These are phyloP conservation scores for Caenorhabditis wallacei DNA, from an alignment of 2,888 invertebrate species.

Conservation along the genomic window DNA sequence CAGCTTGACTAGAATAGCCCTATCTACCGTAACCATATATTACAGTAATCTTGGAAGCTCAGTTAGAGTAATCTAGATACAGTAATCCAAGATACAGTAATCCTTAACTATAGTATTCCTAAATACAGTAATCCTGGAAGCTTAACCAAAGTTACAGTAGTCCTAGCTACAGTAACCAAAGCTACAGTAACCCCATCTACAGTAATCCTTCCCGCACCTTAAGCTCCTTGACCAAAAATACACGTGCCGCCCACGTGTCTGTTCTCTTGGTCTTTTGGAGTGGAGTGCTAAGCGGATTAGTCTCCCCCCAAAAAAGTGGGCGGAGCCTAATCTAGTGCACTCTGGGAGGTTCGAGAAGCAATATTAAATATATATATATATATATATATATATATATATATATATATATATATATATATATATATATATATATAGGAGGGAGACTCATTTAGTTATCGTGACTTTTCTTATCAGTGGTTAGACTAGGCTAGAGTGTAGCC, in stretches of 20 bases:
- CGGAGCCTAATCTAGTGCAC: constrained; percentile 16
- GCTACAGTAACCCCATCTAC: not conserved
- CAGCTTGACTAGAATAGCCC: too few species aligned
- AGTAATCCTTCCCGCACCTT: too few species aligned
- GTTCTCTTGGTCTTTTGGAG: not conserved
- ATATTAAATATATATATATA: not conserved
- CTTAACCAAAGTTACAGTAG: constrained; percentile 1
- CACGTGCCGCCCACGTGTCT: not conserved
- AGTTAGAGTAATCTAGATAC: not conserved
- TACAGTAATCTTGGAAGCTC: not conserved
- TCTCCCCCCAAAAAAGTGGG: constrained; percentile 5
- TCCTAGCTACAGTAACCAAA: not conserved
- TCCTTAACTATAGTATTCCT: not conserved
- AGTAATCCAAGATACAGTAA: constrained; percentile 4
- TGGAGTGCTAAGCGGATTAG: not conserved
- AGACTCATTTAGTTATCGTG: too few species aligned
- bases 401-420: too few species aligned
- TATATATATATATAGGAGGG: too few species aligned
- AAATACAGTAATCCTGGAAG: not conserved
- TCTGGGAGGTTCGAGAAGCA: not conserved
- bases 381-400: too few species aligned
- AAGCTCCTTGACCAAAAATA: too few species aligned
- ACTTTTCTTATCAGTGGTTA: too few species aligned
- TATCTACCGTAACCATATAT: too few species aligned
- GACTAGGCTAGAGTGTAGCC: not conserved